A percentile compares a stretch with the other conserved stretches of the same genome.
These are phyloP conservation scores for Thalassoma bifasciatum DNA, from an alignment of 2,113 vertebrate species.

Conservation along the genomic window DNA sequence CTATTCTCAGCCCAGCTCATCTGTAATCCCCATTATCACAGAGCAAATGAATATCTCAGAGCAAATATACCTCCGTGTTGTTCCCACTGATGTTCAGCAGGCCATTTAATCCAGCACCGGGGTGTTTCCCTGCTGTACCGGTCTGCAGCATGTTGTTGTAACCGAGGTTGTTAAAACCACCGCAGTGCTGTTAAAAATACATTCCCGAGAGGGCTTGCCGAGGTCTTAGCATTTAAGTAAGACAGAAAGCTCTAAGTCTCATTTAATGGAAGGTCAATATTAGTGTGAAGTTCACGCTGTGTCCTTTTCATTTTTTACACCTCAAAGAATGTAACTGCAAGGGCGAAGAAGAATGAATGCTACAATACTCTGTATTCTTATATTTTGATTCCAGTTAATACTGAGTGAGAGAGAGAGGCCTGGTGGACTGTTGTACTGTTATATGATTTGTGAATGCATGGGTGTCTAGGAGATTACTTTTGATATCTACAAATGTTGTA, in stretches of 20 bases:
- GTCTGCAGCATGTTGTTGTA: constrained; percentile 75
- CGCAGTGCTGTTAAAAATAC: constrained; percentile 60
- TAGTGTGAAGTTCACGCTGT: constrained; percentile 59
- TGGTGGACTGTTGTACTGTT: background rate
- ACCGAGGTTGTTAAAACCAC: constrained; percentile 77
- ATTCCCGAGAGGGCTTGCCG: constrained; percentile 50
- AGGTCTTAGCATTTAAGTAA: constrained; percentile 54
- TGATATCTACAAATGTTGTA: background rate
- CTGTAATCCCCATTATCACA: constrained; percentile 69
- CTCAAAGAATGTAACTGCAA: constrained; percentile 46
- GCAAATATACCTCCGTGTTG: constrained; percentile 62
- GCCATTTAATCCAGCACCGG: constrained; percentile 55
- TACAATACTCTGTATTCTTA: constrained; percentile 36
- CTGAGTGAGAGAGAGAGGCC: background rate
- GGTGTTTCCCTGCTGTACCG: constrained; percentile 63
- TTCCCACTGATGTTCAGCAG: constrained; percentile 66
- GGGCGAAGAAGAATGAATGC: constrained; percentile 37
- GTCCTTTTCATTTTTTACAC: constrained; percentile 72
- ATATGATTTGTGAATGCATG: constrained; percentile 8
- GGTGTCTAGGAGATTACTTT: background rate
- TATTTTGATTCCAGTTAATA: constrained; percentile 18
- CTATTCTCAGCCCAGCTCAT: constrained; percentile 44
- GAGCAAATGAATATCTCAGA: constrained; percentile 59
- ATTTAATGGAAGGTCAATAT: constrained; percentile 82
- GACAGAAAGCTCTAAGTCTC: constrained; percentile 72